Conservation (phyloP, 2,888 invertebrate genomes). For the Yponomeuta malinellus region DNA sequence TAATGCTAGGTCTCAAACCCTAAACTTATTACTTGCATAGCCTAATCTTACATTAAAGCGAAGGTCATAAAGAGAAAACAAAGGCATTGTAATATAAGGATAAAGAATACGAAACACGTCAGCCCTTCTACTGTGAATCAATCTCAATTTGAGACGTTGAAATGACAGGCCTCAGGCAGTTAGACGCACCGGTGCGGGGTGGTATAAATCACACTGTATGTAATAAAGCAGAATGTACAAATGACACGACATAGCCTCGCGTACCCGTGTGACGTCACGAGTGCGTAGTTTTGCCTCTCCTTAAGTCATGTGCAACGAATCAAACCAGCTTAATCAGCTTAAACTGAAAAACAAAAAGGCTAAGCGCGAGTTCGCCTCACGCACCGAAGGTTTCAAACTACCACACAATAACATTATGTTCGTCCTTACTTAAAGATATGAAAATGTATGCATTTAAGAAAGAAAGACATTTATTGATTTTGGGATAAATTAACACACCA, state of each 20-base stretch:
- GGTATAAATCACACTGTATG: constrained; percentile 64
- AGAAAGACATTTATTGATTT: too few species aligned
- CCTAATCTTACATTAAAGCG: neutral
- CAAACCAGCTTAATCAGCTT: neutral
- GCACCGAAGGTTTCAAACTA: too few species aligned
- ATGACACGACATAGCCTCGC: constrained; percentile 37
- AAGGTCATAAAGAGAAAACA: constrained; percentile 17
- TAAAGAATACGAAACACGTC: constrained; percentile 16
- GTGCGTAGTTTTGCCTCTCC: neutral
- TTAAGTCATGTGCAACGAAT: neutral
- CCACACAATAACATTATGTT: too few species aligned
- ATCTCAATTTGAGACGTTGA: constrained; percentile 73
- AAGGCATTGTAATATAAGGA: constrained; percentile 18
- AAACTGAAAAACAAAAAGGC: neutral
- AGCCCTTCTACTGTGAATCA: constrained; percentile 55
- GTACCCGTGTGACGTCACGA: constrained; percentile 17
- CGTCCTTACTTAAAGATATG: too few species aligned
- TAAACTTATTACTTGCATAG: neutral
- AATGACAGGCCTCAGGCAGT: constrained; percentile 71
- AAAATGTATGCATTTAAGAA: too few species aligned
- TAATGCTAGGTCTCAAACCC: neutral
- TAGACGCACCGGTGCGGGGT: constrained; percentile 69
- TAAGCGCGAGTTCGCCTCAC: neutral
- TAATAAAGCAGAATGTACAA: constrained; percentile 68
- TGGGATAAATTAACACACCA: too few species aligned